Evolutionary conservation across 2,888 invertebrate genomes (phyloP).

Genomic region (Acronicta leporina): DNA sequence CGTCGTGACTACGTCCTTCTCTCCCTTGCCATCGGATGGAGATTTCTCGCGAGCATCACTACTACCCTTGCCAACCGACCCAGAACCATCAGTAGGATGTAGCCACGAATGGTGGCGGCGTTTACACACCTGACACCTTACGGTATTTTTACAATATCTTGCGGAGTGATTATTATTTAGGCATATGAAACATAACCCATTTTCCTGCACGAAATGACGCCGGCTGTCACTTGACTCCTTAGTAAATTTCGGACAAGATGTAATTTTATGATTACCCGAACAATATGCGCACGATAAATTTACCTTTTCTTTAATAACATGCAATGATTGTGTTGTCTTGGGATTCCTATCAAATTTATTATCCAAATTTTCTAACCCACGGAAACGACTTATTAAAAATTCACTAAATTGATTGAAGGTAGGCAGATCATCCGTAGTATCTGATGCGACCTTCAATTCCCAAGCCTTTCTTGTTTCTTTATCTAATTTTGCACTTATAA

Average conservation of each 20-base stretch:
- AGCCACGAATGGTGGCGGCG: slow-evolving; percentile 17
- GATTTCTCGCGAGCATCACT: not conserved
- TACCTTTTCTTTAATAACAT: not conserved
- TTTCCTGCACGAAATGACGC: slow-evolving; percentile 9
- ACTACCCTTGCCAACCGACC: slow-evolving; percentile 6
- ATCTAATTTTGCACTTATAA: slow-evolving; percentile 1
- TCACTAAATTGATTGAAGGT: slow-evolving; percentile 36
- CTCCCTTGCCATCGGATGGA: not conserved
- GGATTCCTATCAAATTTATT: not conserved
- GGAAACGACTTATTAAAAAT: slow-evolving; percentile 42
- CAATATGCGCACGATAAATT: slow-evolving; percentile 4
- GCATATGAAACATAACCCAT: slow-evolving; percentile 52
- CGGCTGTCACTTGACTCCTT: not conserved
- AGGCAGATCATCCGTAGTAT: slow-evolving; percentile 33
- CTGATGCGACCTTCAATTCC: slow-evolving; percentile 1
- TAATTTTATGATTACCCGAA: slow-evolving; percentile 2
- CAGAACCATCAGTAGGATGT: slow-evolving; percentile 12
- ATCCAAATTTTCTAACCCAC: slow-evolving; percentile 45
- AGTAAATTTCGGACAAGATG: not conserved
- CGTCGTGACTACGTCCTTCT: not conserved
- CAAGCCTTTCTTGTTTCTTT: not conserved
- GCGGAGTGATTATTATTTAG: slow-evolving; percentile 46
- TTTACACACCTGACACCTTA: slow-evolving; percentile 1
- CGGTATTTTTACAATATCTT: slow-evolving; percentile 27
- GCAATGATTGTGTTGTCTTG: not conserved